Evolutionary conservation across 2,113 vertebrate genomes (phyloP), one percentile per base, ranked within the genome.

Genomic region (Caretta caretta): DNA sequence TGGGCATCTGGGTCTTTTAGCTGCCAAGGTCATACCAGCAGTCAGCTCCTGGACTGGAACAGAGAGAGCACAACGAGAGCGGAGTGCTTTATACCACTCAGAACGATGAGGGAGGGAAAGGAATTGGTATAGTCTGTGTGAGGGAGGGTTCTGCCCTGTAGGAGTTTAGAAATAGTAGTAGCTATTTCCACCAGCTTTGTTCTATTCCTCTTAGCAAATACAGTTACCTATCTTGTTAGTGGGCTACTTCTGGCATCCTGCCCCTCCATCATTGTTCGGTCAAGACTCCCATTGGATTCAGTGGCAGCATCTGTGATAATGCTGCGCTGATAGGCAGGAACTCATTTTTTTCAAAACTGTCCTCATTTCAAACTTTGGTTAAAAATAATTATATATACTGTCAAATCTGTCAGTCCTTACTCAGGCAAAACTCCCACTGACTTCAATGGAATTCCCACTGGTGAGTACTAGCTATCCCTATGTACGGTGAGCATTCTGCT

Each of bases 1-100:
- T 92, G 94, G 97, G 95, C 97, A 97, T 93, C 97, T 97, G 97
- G 96, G 97, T 46, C 96, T 92, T 95, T 91, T 96, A 97, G 95
- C 97, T 97, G 96, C 95, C 96, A 87, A 83, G 97, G 96, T 96
- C 96, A 95, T 35, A 12, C 20, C 35, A 56, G 51, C 20, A 14
- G 6, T 51, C 75, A 35, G 31, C 5, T 82, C n/a, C 80, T 5
- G 29, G 6, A 50, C 31, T 0, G 1, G 92, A 93, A 75, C 93
- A 94, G 12, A 48, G 92, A 69, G 96, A 83, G 94, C 95, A 80
- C 7, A 1, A 80, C 20, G 93, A 78, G 75, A 82, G 29, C 1
- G 0, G 11, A 38, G 31, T 0, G 10, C 54, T 31, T 93, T 93
- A 86, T 89, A 4, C 80, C 8, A 1, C 76, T 92, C 46, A 79